Conservation (phyloP, 2,797 vertebrate species). For the Sylvilagus floridanus region DNA sequence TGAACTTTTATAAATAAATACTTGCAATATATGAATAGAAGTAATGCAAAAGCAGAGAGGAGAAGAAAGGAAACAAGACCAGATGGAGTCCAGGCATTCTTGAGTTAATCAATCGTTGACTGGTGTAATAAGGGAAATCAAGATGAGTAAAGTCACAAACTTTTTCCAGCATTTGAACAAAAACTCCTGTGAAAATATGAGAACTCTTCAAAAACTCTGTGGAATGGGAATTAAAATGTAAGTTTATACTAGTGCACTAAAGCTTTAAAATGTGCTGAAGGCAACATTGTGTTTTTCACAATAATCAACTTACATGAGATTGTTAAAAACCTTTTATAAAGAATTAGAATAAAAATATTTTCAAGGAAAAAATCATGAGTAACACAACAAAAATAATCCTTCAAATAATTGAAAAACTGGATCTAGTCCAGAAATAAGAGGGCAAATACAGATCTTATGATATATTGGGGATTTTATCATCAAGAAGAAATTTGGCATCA, state of each 20-base stretch:
- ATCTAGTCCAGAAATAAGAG: background rate
- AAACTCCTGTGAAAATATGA: background rate
- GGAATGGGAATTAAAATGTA: no score
- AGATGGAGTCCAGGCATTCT: background rate
- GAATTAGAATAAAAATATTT: background rate
- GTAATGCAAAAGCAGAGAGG: background rate
- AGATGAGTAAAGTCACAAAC: background rate
- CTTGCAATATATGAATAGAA: background rate
- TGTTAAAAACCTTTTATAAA: no score
- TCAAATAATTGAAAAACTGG: background rate
- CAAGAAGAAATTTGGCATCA: constrained; percentile 44
- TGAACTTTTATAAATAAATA: constrained; percentile 33
- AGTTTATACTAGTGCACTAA: no score
- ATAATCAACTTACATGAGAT: no score
- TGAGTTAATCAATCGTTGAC: background rate
- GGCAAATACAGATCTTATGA: background rate
- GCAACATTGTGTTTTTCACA: no score
- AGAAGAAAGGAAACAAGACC: background rate
- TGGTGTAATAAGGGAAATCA: background rate
- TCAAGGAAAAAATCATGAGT: background rate
- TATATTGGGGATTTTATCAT: constrained; percentile 13
- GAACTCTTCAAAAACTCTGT: no score
- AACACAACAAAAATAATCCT: background rate
- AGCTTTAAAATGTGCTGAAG: no score
- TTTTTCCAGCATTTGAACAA: background rate